phyloP scores from a whole-genome alignment of 2,888 invertebrate genomes.

The Lasioglossum leucozonium region DNA sequence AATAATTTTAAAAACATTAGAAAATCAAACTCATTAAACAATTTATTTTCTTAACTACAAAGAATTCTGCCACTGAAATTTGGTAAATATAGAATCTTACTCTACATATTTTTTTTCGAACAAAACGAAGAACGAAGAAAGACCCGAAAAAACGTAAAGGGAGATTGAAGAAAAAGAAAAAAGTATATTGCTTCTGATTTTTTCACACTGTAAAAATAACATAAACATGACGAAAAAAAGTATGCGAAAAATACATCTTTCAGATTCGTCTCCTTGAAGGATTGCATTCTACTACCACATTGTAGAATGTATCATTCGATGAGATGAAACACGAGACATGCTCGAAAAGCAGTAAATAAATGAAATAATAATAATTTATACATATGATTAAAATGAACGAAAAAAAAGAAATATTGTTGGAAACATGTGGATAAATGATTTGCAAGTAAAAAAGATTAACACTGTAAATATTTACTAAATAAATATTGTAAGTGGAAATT shows the following conservation, averaged over 20 bases:
- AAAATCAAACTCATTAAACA: not conserved
- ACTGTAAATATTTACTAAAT: conserved; percentile 73
- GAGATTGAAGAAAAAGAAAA: conserved; percentile 17
- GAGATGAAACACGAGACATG: conserved; percentile 39
- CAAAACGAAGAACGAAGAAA: not conserved
- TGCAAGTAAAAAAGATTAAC: conserved; percentile 66
- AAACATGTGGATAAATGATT: conserved; percentile 75
- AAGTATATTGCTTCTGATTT: conserved; percentile 42
- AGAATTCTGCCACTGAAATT: conserved; percentile 16
- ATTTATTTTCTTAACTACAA: conserved; percentile 23
- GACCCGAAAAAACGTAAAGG: not conserved
- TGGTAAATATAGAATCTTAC: not conserved
- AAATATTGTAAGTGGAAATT: conserved; percentile 59
- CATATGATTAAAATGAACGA: conserved; percentile 57
- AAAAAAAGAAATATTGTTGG: conserved; percentile 63
- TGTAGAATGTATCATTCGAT: conserved; percentile 62
- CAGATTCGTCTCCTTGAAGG: conserved; percentile 63
- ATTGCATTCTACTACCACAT: conserved; percentile 48
- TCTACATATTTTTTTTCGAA: conserved; percentile 26
- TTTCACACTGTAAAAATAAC: conserved; percentile 61
- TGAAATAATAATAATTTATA: conserved; percentile 73
- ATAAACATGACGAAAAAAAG: conserved; percentile 33
- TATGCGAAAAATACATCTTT: conserved; percentile 35
- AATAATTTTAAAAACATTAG: not conserved
- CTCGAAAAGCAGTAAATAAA: conserved; percentile 58